Conservation (phyloP, 2,113 vertebrate genomes). For the Atrichornis clamosus region DNA sequence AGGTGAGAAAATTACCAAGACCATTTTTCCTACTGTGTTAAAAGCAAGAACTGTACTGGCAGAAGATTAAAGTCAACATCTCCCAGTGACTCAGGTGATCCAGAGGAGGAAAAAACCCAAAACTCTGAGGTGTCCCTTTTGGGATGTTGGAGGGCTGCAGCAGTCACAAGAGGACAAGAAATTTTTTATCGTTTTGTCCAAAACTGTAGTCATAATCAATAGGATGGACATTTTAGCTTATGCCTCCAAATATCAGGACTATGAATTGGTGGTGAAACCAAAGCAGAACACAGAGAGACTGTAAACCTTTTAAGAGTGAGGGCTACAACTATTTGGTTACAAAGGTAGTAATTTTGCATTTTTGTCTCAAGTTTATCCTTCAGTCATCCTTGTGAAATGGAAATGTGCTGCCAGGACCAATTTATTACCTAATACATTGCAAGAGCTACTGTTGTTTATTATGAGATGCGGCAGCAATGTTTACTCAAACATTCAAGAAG, state of each 20-base stretch:
- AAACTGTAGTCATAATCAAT: neutral
- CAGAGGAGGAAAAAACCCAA: neutral
- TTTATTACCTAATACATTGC: neutral
- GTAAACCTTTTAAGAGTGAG: neutral
- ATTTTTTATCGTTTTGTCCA: neutral
- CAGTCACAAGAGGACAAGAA: neutral
- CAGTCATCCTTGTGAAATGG: neutral
- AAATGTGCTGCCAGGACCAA: slow-evolving; percentile 1
- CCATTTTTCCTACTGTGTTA: neutral
- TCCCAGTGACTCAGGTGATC: neutral
- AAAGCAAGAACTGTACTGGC: neutral
- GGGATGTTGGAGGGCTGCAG: neutral
- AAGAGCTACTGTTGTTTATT: neutral
- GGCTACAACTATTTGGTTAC: neutral
- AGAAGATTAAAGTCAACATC: neutral
- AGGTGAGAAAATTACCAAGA: neutral
- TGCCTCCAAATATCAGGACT: neutral
- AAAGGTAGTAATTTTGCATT: neutral
- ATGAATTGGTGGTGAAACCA: neutral
- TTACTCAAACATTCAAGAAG: neutral
- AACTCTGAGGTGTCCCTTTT: neutral
- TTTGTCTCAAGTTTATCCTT: neutral
- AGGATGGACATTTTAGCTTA: neutral
- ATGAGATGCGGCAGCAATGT: neutral
- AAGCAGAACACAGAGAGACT: neutral